Base-by-base conservation (phyloP, 2,888 invertebrate genomes). In the Leptinotarsa juncta region DNA sequence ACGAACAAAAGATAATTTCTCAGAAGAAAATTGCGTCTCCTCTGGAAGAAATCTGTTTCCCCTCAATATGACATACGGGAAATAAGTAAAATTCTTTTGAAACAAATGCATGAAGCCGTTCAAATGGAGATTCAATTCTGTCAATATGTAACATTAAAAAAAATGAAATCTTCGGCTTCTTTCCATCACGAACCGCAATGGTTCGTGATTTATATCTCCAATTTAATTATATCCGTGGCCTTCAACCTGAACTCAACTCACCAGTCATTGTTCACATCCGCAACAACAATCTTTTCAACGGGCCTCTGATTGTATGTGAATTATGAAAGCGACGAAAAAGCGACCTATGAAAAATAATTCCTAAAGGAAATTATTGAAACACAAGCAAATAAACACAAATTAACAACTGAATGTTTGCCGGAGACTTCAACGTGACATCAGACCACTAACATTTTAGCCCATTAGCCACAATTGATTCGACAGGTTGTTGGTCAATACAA, bases 241-340 rank as follows among this genome's bases (percentile, higher is more conserved):
- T 83, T 83, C 83, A 84, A 83, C 84, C 82, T 84, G 83, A 84
- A 83, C 83, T 83, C 81, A 81, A 81, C 79, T 71, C 75, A 79
- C 76, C 72, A 78, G 78, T 78, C 81, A 83, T 83, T 83, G 82
- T 83, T 82, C 81, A 77, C 72, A 81, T 79, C 81, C 82, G 80
- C 72, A 65, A 74, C 71, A 65, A 74, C 12, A 42, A 69, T 69
- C 49, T 67, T 69, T 51, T 57, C 69, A 69, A 69, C 49, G 69
- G 42, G 49, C 49, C 42, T 57, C 49, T 55, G 60, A 69, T 69
- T 69, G 18, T 62, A 42, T n/a, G 62, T 32, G n/a, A 32, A 32
- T 62, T 62, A 62, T 62, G n/a, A 26, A 32, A 62, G 32, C n/a
- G 32, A 15, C 32, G 42, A 62, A 60, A 60, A 60, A 60, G 1